phyloP scores from a whole-genome alignment of 2,113 vertebrate genomes.

The Noctilio leporinus region DNA sequence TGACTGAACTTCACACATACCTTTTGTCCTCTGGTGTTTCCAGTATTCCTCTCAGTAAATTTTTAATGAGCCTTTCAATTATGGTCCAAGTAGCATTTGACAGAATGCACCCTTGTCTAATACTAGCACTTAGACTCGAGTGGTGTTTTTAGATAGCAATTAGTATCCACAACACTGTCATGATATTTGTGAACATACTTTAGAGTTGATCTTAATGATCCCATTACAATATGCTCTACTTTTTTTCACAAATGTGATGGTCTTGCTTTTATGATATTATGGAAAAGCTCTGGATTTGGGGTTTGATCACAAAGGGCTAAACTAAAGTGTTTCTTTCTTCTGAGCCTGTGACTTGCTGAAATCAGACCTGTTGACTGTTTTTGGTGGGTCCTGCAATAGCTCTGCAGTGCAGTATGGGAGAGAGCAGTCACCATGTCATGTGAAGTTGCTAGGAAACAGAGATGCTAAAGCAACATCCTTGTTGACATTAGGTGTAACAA shows the following conservation, averaged over 20 bases:
- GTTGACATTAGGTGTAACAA: neutral
- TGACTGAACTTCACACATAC: constrained; percentile 36
- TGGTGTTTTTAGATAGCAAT: constrained; percentile 79
- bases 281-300: constrained; percentile 40
- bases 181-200: constrained; percentile 74
- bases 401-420: neutral
- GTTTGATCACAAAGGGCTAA: constrained; percentile 22
- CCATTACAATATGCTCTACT: constrained; percentile 74
- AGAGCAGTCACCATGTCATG: neutral
- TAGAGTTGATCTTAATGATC: constrained; percentile 77
- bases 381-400: neutral
- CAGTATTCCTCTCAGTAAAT: constrained; percentile 77
- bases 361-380: neutral
- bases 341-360: neutral
- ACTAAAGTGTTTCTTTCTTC: neutral
- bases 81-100: constrained; percentile 75
- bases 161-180: constrained; percentile 74
- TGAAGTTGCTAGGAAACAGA: neutral
- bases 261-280: constrained; percentile 56
- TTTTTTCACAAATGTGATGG: neutral
- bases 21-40: constrained; percentile 66
- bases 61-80: constrained; percentile 81
- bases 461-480: neutral
- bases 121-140: constrained; percentile 79
- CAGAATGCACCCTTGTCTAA: constrained; percentile 75